Base-by-base conservation (phyloP, 2,797 vertebrate species). In the Vultur gryphus region DNA sequence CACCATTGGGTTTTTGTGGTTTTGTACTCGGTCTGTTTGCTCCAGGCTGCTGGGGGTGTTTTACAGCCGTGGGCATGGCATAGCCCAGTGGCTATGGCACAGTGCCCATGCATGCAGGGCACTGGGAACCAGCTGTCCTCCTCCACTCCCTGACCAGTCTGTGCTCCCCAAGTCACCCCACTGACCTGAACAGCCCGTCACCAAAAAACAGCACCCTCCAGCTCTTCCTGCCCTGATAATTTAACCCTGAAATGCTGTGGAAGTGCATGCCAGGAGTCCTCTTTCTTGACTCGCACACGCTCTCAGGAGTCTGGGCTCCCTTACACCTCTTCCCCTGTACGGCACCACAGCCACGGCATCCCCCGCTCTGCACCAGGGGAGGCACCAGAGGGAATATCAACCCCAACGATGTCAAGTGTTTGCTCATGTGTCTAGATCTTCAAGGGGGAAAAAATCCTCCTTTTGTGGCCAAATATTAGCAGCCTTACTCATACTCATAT, bases 41-140 rank as follows among this genome's bases (percentile, higher is more conserved):
- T 88, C 16, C 7, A 1, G 57, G 61, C 65, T 81, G 73, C 70
- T n/a, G 79, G 67, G 61, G 46, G 11, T 70, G 33, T 46, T 91
- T 33, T 48, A 16, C 21, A 33, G 77, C 65, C 84, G 3, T 7
- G 69, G 76, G 20, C 69, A 73, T 7, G 4, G 80, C 14, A 7
- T 17, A 61, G 59, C 25, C 43, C 61, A 1, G 9, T 14, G 55
- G 59, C 64, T 58, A 7, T 58, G 35, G 88, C 86, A 51, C 16
- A 2, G 48, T 43, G 85, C 79, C 85, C 2, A 0, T 2, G 3
- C 0, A 0, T 46, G 37, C 51, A 55, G 55, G 41, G 46, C 51
- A 80, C 84, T 26, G 52, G 69, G 72, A 61, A 21, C 19, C 57
- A 79, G 41, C 75, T 65, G 31, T 15, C n/a, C 21, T 51, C 33